Percentiles rank a stretch among this genome's conserved stretches.
phyloP scores from a whole-genome alignment of 2,797 vertebrate genomes.

The Poeciliopsis turneri region DNA sequence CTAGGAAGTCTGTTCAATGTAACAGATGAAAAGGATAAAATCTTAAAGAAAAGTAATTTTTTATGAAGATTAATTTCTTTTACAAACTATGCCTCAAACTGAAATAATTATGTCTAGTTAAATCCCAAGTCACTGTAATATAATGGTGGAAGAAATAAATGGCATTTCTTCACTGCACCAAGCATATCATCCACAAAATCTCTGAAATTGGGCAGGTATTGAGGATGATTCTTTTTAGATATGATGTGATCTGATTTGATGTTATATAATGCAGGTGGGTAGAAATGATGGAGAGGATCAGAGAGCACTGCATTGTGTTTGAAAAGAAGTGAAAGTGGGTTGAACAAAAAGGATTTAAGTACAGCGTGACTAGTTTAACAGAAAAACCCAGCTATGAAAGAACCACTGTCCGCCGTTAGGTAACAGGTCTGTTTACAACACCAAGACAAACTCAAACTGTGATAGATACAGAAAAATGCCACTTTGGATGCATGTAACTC shows the following conservation, averaged over 20 bases:
- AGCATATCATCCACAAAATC: slow-evolving; percentile 23
- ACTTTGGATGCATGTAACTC: slow-evolving; percentile 23
- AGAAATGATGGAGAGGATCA: slow-evolving; percentile 70
- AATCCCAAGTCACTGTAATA: slow-evolving; percentile 38
- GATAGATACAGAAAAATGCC: slow-evolving; percentile 31
- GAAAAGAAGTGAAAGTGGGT: slow-evolving; percentile 73
- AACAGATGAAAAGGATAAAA: slow-evolving; percentile 24
- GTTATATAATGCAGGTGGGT: slow-evolving; percentile 76
- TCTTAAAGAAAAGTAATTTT: slow-evolving; percentile 11
- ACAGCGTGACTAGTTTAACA: slow-evolving; percentile 65
- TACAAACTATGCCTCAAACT: slow-evolving; percentile 16
- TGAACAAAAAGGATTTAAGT: slow-evolving; percentile 73
- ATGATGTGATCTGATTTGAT: slow-evolving; percentile 72
- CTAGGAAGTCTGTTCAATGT: slow-evolving; percentile 39
- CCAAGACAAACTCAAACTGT: slow-evolving; percentile 36
- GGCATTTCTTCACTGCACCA: slow-evolving; percentile 7
- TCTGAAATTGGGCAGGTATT: slow-evolving; percentile 50
- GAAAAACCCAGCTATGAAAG: slow-evolving; percentile 58
- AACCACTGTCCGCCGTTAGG: slow-evolving; percentile 52
- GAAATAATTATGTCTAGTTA: slow-evolving; percentile 32
- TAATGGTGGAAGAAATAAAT: slow-evolving; percentile 15
- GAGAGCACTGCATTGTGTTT: slow-evolving; percentile 60
- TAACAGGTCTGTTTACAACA: slow-evolving; percentile 59
- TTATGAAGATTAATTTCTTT: slow-evolving; percentile 8
- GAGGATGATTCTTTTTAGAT: slow-evolving; percentile 59